Conservation (phyloP, 37 sponge, comb jelly and placozoan species). For the Geodia barretti region DNA sequence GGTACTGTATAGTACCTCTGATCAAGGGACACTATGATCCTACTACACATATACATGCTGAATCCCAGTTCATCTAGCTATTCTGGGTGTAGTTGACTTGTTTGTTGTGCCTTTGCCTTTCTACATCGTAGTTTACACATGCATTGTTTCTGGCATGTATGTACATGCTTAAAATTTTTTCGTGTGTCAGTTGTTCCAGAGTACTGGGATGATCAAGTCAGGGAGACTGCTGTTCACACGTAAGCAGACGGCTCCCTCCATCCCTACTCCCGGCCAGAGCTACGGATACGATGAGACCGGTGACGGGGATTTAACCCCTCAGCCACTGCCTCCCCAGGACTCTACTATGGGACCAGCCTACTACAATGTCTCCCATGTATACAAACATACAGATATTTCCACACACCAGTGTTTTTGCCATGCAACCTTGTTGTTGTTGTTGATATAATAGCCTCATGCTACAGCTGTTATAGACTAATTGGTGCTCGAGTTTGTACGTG, state of each 20-base stretch:
- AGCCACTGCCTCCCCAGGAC: constrained; percentile 67
- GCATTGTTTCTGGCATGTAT: no score
- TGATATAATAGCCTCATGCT: not conserved
- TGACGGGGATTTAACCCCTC: constrained; percentile 75
- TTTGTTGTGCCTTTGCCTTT: no score
- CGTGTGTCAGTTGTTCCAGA: constrained; percentile 7
- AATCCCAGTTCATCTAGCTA: no score
- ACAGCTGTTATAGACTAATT: not conserved
- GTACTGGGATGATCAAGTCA: not conserved
- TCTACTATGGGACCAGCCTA: constrained; percentile 93
- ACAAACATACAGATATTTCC: not conserved
- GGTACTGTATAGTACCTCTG: no score
- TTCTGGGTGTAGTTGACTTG: no score
- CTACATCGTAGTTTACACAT: no score
- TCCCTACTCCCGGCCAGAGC: constrained; percentile 80
- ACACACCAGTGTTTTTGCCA: not conserved
- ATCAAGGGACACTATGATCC: no score
- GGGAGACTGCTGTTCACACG: constrained; percentile 67
- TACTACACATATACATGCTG: no score
- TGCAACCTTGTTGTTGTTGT: not conserved
- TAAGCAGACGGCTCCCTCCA: constrained; percentile 87
- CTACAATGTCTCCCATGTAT: constrained; percentile 72
- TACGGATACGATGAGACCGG: constrained; percentile 89
- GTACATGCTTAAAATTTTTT: no score
- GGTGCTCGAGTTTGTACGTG: not conserved